Evolutionary conservation across 2,797 vertebrate species (phyloP).

Genomic region (Catharus ustulatus): DNA sequence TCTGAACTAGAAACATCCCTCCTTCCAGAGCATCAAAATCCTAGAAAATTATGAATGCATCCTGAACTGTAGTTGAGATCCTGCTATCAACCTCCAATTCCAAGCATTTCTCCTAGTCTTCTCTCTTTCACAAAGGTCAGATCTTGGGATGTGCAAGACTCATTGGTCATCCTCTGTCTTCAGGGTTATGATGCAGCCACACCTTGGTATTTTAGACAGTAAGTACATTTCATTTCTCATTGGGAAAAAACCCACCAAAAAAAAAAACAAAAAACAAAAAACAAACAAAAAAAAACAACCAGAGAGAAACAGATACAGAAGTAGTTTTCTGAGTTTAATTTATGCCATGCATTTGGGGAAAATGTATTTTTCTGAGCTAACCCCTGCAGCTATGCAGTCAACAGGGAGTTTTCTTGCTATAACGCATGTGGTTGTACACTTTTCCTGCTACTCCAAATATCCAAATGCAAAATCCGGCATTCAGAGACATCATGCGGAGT

Average conservation of each 20-base stretch:
- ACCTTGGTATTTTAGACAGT: background rate
- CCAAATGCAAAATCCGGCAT: background rate
- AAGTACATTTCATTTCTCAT: background rate
- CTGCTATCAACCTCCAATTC: background rate
- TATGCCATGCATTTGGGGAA: background rate
- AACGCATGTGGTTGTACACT: background rate
- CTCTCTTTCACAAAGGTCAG: background rate
- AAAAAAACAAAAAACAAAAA: too few relatives aligned
- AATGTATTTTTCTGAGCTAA: background rate
- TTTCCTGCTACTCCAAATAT: background rate
- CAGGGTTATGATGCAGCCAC: background rate
- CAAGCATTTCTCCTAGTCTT: background rate
- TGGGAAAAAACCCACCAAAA: too few relatives aligned
- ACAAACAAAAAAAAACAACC: too few relatives aligned
- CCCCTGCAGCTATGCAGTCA: background rate
- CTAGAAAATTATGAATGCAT: background rate
- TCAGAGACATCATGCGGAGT: background rate
- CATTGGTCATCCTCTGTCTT: background rate
- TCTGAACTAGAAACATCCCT: background rate
- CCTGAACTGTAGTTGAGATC: background rate
- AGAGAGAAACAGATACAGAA: background rate
- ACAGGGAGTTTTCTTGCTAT: background rate
- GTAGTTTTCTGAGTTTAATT: background rate
- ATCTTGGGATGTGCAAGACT: background rate
- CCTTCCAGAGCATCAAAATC: background rate